Evolutionary conservation across 2,797 vertebrate genomes (phyloP).

Genomic region (Danio tinwini): DNA sequence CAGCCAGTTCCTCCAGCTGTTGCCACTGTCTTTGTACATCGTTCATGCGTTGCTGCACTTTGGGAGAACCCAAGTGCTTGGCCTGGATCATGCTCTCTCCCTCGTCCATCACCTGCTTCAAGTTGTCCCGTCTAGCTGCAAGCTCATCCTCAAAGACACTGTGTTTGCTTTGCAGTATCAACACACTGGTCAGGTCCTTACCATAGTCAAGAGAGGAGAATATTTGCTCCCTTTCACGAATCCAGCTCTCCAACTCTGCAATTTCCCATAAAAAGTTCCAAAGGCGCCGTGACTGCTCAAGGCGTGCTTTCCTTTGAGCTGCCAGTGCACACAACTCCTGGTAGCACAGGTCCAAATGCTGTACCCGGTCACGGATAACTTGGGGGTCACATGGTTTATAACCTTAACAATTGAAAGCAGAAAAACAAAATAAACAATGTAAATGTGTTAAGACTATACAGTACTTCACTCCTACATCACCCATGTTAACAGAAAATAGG

Average conservation of each 20-base stretch:
- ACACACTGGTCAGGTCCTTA: conserved; percentile 91
- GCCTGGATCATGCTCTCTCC: conserved; percentile 82
- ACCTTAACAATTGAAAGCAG: conserved; percentile 69
- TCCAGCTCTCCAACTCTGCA: conserved; percentile 93
- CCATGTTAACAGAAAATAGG: conserved; percentile 1
- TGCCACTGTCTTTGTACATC: conserved; percentile 85
- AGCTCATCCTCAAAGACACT: conserved; percentile 93
- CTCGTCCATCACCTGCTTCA: conserved; percentile 80
- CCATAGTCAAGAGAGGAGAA: conserved; percentile 93
- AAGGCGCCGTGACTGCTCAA: conserved; percentile 89
- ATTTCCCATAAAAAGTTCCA: conserved; percentile 97
- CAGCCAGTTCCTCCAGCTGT: conserved; percentile 90
- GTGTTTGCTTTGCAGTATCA: conserved; percentile 92
- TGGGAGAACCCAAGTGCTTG: conserved; percentile 81
- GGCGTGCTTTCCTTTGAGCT: conserved; percentile 80
- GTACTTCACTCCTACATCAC: conserved; percentile 9
- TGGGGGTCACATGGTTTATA: conserved; percentile 97
- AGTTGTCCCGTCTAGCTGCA: conserved; percentile 78
- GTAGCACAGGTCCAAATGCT: conserved; percentile 89
- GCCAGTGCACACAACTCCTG: conserved; percentile 86
- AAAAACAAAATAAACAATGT: background rate
- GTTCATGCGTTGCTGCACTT: conserved; percentile 79
- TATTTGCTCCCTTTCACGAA: conserved; percentile 94
- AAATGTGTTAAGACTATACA: background rate
- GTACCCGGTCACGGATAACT: conserved; percentile 89